A percentile compares a stretch with the other conserved stretches of the same genome.
Conservation (phyloP, 2,113 vertebrate species). For the Octodon degus region DNA sequence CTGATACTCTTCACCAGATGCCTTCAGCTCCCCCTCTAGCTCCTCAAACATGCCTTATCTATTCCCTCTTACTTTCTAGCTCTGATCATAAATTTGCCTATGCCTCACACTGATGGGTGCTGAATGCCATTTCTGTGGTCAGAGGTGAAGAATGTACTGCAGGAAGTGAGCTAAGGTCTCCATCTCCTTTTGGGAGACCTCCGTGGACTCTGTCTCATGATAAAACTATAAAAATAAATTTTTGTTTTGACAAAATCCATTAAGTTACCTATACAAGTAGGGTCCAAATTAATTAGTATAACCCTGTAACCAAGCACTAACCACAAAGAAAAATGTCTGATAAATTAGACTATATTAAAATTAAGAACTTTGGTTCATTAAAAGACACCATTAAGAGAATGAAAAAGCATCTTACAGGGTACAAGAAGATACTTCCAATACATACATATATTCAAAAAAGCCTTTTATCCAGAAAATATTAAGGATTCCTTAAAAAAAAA, state of each 20-base stretch:
- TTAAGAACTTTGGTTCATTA: neutral
- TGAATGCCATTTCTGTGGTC: neutral
- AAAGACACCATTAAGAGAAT: neutral
- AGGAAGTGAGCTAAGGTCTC: neutral
- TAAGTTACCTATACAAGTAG: neutral
- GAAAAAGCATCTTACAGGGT: neutral
- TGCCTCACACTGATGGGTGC: neutral
- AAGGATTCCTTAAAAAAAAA: neutral
- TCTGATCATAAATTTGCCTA: neutral
- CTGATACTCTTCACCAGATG: neutral
- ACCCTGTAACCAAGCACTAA: neutral
- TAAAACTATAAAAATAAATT: conserved; percentile 25
- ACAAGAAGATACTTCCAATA: conserved; percentile 3
- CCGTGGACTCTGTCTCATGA: neutral
- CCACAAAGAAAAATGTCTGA: neutral
- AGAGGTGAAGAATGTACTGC: neutral
- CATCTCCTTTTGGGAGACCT: neutral
- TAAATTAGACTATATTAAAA: neutral
- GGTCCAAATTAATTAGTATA: neutral
- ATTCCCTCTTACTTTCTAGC: neutral
- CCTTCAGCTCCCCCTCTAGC: neutral
- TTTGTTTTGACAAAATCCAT: neutral
- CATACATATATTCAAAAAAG: neutral
- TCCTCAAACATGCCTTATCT: neutral
- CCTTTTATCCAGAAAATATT: neutral